A percentile compares a stretch with the other conserved stretches of the same genome.
These are phyloP conservation scores for Drosophila algonquin DNA, from an alignment of 2,888 invertebrate species.

Conservation along the genomic window DNA sequence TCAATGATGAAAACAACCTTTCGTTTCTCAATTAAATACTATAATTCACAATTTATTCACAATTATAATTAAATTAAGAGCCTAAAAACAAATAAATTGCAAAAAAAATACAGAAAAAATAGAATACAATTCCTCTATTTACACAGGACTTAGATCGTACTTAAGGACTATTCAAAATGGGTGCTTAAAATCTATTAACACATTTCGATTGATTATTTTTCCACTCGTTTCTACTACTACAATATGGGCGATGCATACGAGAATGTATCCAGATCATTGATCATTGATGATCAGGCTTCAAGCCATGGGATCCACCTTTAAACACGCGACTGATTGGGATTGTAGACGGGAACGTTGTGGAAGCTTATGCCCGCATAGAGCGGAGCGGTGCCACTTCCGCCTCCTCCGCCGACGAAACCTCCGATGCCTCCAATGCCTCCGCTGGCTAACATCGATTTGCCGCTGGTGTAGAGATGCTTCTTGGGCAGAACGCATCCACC, in stretches of 20 bases:
- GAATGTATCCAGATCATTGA: slow-evolving; percentile 2
- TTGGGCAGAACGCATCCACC: slow-evolving; percentile 66
- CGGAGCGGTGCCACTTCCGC: slow-evolving; percentile 54
- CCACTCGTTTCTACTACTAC: not conserved
- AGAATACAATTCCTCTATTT: slow-evolving; percentile 15
- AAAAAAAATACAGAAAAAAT: not conserved
- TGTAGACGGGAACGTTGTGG: slow-evolving; percentile 83
- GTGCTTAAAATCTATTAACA: slow-evolving; percentile 76
- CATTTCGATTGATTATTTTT: slow-evolving; percentile 56
- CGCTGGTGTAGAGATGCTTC: slow-evolving; percentile 75
- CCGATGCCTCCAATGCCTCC: not conserved
- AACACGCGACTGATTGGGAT: slow-evolving; percentile 79
- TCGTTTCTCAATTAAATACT: slow-evolving; percentile 2
- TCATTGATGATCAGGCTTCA: not conserved
- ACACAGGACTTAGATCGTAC: slow-evolving; percentile 26
- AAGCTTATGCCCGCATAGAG: slow-evolving; percentile 84
- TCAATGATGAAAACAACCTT: no score
- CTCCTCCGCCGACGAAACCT: not conserved
- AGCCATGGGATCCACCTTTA: slow-evolving; percentile 62
- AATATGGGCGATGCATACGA: not conserved
- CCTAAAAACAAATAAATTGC: not conserved
- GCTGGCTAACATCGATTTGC: slow-evolving; percentile 57
- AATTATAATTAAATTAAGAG: slow-evolving; percentile 3
- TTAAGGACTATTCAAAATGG: slow-evolving; percentile 35
- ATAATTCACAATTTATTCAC: slow-evolving; percentile 18